These are phyloP conservation scores for Podarcis raffonei DNA, from an alignment of 2,113 vertebrate genomes.

Conservation along the genomic window DNA sequence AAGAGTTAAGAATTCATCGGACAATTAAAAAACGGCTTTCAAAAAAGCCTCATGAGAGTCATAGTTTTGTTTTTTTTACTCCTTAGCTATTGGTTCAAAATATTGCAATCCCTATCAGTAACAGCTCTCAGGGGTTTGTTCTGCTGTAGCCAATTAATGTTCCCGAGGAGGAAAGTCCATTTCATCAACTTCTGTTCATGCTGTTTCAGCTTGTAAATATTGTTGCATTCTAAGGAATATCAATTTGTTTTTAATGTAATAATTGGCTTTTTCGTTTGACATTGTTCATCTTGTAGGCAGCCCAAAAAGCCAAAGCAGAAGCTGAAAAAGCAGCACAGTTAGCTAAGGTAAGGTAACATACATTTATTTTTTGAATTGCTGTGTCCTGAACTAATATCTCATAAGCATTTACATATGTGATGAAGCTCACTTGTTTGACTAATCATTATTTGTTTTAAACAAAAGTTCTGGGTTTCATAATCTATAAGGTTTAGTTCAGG, in stretches of 20 bases:
- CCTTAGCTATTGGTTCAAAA: background rate
- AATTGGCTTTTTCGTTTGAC: background rate
- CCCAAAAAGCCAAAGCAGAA: constrained; percentile 44
- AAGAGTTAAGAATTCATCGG: background rate
- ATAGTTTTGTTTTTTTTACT: background rate
- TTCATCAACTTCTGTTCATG: background rate
- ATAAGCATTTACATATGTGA: background rate
- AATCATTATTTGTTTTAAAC: background rate
- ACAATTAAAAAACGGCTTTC: background rate
- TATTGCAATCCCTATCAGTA: background rate
- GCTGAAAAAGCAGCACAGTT: constrained; percentile 56
- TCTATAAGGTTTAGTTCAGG: background rate
- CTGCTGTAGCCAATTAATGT: background rate
- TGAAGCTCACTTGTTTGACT: background rate
- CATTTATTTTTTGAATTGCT: background rate
- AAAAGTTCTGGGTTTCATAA: background rate
- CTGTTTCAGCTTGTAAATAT: background rate
- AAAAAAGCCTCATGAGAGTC: background rate
- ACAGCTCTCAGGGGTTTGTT: background rate
- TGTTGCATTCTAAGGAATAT: background rate
- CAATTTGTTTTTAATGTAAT: background rate
- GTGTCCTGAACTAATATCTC: background rate
- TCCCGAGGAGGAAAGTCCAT: background rate
- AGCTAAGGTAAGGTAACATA: constrained; percentile 54
- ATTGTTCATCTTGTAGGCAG: background rate